Evolutionary conservation across 2,888 invertebrate species (phyloP), one percentile per base, ranked within the genome.

Genomic region (Phyto melanocephala): DNA sequence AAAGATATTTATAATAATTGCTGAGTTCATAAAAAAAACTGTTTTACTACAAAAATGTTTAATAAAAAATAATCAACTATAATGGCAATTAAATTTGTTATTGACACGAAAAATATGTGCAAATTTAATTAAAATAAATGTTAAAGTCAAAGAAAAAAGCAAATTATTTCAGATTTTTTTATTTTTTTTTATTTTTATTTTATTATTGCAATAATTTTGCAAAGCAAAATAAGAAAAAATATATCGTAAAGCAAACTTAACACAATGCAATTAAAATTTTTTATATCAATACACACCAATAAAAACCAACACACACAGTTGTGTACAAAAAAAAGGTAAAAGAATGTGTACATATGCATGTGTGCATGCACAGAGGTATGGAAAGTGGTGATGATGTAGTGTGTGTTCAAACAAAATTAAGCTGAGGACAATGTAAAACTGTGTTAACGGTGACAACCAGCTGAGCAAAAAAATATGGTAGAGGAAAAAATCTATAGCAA

Each of bases 71-170:
- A 50, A 74, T 58, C 56, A 58, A 52, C n/a, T 63, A 28, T 65
- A 71, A 76, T 67, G 24, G 65, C 68, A 81, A 78, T 81, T 78
- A 81, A 70, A 78, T 78, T 63, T 35, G 50, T 78, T 81, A 81
- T 78, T 81, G 65, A 70, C 74, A 81, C 78, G 78, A 56, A 74
- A 75, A 78, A 65, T 78, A 28, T 78, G 74, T 54, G 70, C 63
- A 42, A 81, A 74, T 74, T 81, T 78, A 81, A 81, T 81, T 81
- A 78, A 81, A 81, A 68, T 81, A 56, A 68, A 77, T 68, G 28
- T 70, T 70, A 45, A 70, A 68, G 37, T 7, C n/a, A 74, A 74
- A 45, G 28, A 37, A 56, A 24, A 22, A 52, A 37, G n/a, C n/a
- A 71, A 63, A 40, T 40, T 52, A 13, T 15, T 62, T 42, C 52